A percentile compares a stretch with the other conserved stretches of the same genome.
Conservation (phyloP, 2,888 invertebrate species). For the Cylindroiulus punctatus region DNA sequence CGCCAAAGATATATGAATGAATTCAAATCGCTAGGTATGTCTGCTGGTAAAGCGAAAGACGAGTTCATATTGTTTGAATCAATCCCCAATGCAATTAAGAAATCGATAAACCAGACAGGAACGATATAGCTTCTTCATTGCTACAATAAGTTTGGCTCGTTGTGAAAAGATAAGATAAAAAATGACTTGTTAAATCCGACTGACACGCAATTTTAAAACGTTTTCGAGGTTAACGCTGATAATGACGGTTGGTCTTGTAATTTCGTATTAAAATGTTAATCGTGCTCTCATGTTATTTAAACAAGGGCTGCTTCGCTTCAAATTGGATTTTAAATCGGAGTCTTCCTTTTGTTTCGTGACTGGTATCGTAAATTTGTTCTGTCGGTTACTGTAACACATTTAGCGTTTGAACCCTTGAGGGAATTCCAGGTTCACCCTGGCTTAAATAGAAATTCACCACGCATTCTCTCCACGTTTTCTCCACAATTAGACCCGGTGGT, state of each 20-base stretch:
- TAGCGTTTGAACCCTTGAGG: neutral
- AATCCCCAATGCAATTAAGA: constrained; percentile 29
- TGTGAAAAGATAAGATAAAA: neutral
- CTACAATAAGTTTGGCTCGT: neutral
- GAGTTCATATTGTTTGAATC: constrained; percentile 37
- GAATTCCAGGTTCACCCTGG: neutral
- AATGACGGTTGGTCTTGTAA: neutral
- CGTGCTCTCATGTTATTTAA: neutral
- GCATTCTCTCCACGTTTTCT: too few species aligned
- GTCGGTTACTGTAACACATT: neutral
- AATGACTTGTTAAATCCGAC: neutral
- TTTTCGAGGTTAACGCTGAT: neutral
- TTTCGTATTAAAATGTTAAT: constrained; percentile 19
- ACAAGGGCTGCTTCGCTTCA: neutral
- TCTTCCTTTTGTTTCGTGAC: neutral
- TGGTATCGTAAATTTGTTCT: neutral
- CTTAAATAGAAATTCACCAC: neutral
- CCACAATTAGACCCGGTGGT: too few species aligned
- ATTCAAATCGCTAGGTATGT: neutral
- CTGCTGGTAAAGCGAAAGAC: neutral
- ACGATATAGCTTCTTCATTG: neutral
- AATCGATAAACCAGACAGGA: neutral
- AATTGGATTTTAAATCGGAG: constrained; percentile 24
- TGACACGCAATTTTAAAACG: constrained; percentile 37
- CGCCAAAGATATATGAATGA: neutral